phyloP scores from a whole-genome alignment of 2,797 vertebrate genomes.

The Crax fasciolata region DNA sequence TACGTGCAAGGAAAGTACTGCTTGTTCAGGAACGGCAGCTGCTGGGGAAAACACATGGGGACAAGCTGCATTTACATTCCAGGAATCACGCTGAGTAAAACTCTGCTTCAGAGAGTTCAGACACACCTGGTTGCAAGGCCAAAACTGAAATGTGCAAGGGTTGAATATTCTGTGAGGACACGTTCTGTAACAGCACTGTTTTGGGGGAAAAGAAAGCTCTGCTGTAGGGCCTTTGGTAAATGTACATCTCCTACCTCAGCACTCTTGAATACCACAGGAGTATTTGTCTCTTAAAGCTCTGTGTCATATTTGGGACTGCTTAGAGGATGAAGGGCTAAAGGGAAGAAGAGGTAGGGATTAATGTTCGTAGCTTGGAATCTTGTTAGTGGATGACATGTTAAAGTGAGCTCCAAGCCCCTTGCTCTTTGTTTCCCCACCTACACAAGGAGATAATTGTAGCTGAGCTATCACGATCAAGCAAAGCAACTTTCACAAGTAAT shows the following conservation, averaged over 20 bases:
- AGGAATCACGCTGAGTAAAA: slow-evolving; percentile 60
- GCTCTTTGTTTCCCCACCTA: background rate
- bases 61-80: slow-evolving; percentile 53
- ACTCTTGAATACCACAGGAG: slow-evolving; percentile 6
- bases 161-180: slow-evolving; percentile 63
- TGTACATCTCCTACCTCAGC: slow-evolving; percentile 45
- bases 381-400: background rate
- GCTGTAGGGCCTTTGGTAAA: background rate
- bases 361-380: background rate
- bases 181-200: slow-evolving; percentile 54
- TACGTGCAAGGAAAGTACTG: slow-evolving; percentile 67
- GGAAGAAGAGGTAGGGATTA: background rate
- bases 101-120: slow-evolving; percentile 46
- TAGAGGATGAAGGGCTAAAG: background rate
- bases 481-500: background rate
- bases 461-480: background rate
- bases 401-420: background rate
- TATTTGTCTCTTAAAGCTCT: background rate
- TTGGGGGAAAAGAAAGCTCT: background rate
- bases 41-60: slow-evolving; percentile 43
- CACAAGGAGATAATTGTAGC: background rate
- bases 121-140: slow-evolving; percentile 71
- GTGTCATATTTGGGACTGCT: background rate
- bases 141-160: slow-evolving; percentile 68
- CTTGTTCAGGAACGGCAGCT: slow-evolving; percentile 70